Evolutionary conservation across 2,797 vertebrate genomes (phyloP).

Genomic region (Fundulus diaphanus): DNA sequence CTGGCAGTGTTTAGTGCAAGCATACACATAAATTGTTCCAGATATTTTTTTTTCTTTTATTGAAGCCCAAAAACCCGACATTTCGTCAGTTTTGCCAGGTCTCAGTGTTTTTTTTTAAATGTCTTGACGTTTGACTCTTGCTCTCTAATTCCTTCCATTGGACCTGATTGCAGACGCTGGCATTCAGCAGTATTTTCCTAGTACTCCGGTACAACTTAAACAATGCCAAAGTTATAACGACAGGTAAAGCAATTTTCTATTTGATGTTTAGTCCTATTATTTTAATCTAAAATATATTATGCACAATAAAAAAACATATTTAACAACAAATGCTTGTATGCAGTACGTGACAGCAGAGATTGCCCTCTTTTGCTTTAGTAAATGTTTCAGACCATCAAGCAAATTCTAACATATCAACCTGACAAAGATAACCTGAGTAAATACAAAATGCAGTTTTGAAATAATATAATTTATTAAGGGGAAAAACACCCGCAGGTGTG

Average conservation of each 20-base stretch:
- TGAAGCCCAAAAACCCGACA: constrained; percentile 51
- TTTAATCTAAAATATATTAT: not conserved
- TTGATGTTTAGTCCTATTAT: not conserved
- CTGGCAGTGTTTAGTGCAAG: constrained; percentile 33
- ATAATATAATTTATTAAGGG: not conserved
- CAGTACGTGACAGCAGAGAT: not conserved
- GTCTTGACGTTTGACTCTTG: constrained; percentile 56
- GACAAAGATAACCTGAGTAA: too few relatives aligned
- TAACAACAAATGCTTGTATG: not conserved
- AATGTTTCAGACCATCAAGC: too few relatives aligned
- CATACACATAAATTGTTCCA: constrained; percentile 45
- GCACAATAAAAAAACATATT: too few relatives aligned
- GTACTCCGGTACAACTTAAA: constrained; percentile 22
- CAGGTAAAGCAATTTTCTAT: not conserved
- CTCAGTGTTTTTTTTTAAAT: constrained; percentile 30
- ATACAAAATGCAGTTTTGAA: too few relatives aligned
- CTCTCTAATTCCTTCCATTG: constrained; percentile 58
- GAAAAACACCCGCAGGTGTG: not conserved
- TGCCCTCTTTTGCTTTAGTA: too few relatives aligned
- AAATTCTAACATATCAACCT: too few relatives aligned
- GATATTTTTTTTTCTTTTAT: constrained; percentile 28
- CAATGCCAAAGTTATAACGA: constrained; percentile 7
- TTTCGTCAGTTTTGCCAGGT: constrained; percentile 54
- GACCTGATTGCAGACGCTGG: constrained; percentile 38
- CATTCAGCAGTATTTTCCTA: constrained; percentile 37